Evolutionary conservation across 2,888 invertebrate species (phyloP).

Genomic region (Toxonevra muliebris): DNA sequence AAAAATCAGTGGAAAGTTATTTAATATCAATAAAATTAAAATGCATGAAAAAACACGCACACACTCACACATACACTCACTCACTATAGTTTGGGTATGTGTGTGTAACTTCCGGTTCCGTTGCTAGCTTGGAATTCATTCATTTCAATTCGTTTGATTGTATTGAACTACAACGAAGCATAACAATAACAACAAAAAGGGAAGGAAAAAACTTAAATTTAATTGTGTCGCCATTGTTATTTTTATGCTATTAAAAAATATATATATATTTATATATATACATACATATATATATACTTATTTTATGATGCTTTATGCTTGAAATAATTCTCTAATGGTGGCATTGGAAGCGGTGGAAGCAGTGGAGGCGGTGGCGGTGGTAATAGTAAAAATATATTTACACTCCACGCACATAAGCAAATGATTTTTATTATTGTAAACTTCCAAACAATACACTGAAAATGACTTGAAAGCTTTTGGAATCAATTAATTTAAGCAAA

Average conservation of each 20-base stretch:
- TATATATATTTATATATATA: neutral
- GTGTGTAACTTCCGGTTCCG: constrained; percentile 9
- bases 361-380: too few species aligned
- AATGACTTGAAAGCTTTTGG: too few species aligned
- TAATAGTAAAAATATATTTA: too few species aligned
- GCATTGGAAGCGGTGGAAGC: too few species aligned
- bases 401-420: too few species aligned
- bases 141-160: constrained; percentile 12
- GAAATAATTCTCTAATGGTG: too few species aligned
- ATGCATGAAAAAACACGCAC: neutral
- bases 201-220: constrained; percentile 6
- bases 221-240: constrained; percentile 16
- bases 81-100: neutral
- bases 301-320: too few species aligned
- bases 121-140: constrained; percentile 3
- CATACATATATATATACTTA: neutral
- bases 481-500: too few species aligned
- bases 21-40: constrained; percentile 5
- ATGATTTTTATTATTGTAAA: too few species aligned
- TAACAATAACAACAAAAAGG: too few species aligned
- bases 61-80: too few species aligned
- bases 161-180: neutral
- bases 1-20: neutral
- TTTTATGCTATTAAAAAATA: neutral
- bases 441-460: too few species aligned